Conservation (phyloP, 2,113 vertebrate genomes). For the Zosterops borbonicus region DNA sequence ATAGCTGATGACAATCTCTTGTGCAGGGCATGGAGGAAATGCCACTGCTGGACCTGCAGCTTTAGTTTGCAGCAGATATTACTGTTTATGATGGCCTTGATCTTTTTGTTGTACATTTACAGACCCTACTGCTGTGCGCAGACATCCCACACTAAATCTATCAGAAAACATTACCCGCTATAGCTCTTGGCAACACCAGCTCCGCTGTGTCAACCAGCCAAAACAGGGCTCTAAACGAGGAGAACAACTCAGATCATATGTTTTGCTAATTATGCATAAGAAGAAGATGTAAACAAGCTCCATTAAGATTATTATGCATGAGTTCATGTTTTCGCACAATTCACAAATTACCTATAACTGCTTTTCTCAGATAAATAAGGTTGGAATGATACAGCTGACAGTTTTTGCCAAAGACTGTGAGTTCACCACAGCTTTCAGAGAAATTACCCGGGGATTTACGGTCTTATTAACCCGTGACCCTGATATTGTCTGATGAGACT, state of each 20-base stretch:
- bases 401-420: slow-evolving; percentile 1
- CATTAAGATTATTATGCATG: slow-evolving; percentile 28
- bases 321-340: slow-evolving; percentile 25
- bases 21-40: background rate
- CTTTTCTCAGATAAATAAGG: background rate
- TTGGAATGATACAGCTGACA: background rate
- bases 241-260: slow-evolving; percentile 15
- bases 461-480: slow-evolving; percentile 19
- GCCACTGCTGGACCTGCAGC: background rate
- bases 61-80: background rate
- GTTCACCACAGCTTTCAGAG: slow-evolving; percentile 10
- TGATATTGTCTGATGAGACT: background rate
- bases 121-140: background rate
- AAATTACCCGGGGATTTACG: background rate
- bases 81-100: background rate
- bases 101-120: slow-evolving; percentile 24
- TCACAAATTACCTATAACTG: slow-evolving; percentile 21
- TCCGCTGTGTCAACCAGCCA: background rate
- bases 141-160: slow-evolving; percentile 2
- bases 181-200: slow-evolving; percentile 13
- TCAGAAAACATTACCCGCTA: background rate
- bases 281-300: slow-evolving; percentile 8
- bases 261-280: slow-evolving; percentile 36
- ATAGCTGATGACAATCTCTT: background rate
- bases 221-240: slow-evolving; percentile 11